Base-by-base conservation (phyloP, 2,797 vertebrate genomes). In the Miichthys miiuy region DNA sequence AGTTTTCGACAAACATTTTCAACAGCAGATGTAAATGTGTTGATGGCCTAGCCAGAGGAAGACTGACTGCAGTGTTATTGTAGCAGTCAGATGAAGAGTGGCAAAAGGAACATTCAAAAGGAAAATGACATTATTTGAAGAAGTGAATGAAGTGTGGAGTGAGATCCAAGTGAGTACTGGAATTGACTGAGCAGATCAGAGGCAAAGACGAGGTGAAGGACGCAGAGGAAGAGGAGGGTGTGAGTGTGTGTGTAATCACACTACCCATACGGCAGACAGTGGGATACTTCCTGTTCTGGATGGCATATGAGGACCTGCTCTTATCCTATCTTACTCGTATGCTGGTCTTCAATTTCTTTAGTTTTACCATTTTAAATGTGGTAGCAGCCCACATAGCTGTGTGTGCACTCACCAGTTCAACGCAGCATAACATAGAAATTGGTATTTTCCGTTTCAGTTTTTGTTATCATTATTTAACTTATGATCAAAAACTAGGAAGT, bases 221-320 rank as follows among this genome's bases (percentile, higher is more conserved):
- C 25, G 17, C 8, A 30, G 75, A 51, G 12, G 41, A 34, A 46
- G 50, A 54, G 3, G 58, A n/a, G 25, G 7, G 51, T 47, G 5
- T 48, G 11, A 58, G n/a, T 23, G 34, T 46, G 34, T 60, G 47
- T 52, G 55, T 17, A 11, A 34, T 62, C 17, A 55, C 42, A 38
- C 34, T 38, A 38, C 34, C 34, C 34, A 38, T 38, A 38, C 34
- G 34, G 34, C 34, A 55, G 60, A n/a, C 74, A 62, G 56, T 38
- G 27, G 41, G 27, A 47, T 23, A 47, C 57, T 76, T 69, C 65
- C 56, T 54, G 38, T 72, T 62, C 50, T 16, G 57, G 69, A 27
- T 72, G 47, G 34, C 21, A 50, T 52, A 47, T 1, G 17, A 56
- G n/a, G 30, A 41, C 56, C 56, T 21, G 44, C 50, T 63, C 23